Evolutionary conservation across 2,888 invertebrate species (phyloP), one percentile per base, ranked within the genome.

Genomic region (Neoitamus cyanurus): DNA sequence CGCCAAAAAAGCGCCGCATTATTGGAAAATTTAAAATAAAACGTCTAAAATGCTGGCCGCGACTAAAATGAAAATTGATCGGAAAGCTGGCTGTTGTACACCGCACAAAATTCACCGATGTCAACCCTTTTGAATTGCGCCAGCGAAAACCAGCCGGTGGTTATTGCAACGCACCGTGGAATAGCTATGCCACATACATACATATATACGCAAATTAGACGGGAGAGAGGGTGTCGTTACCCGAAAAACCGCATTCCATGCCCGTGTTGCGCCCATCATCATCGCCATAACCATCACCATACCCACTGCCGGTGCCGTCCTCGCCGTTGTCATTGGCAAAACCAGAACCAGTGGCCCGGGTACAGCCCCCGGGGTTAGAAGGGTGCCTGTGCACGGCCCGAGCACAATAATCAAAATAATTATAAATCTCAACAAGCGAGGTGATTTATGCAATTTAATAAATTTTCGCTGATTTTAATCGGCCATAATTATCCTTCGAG

Each of bases 391-490:
- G 30, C 42, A n/a, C 42, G 84, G 15, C 42, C 42, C 68, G 84
- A 83, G 78, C 48, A 84, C 85, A 84, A 86, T 85, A 86, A 86
- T 86, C 86, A 86, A 85, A 85, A 86, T 86, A 86, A 85, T 86
- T 85, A 86, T 86, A 86, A 85, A 84, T 86, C 83, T 85, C 78
- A 85, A 84, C 84, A 84, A 85, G 83, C 78, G 75, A 84, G 84
- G 83, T 89, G 90, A 89, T 89, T 89, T 89, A 89, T 89, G 89
- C 88, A 89, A 90, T 89, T 89, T 89, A 89, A 89, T 89, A 90
- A 90, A 89, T 89, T 88, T 89, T 86, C 88, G 87, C 88, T 88
- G 90, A 90, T 90, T 89, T 89, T 89, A 90, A 89, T 89, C 89
- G 89, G 86, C 88, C 88, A 88, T 89, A 90, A 89, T 89, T 89